phyloP scores from a whole-genome alignment of 2,888 invertebrate species.

The Apomyelois bistriatella region DNA sequence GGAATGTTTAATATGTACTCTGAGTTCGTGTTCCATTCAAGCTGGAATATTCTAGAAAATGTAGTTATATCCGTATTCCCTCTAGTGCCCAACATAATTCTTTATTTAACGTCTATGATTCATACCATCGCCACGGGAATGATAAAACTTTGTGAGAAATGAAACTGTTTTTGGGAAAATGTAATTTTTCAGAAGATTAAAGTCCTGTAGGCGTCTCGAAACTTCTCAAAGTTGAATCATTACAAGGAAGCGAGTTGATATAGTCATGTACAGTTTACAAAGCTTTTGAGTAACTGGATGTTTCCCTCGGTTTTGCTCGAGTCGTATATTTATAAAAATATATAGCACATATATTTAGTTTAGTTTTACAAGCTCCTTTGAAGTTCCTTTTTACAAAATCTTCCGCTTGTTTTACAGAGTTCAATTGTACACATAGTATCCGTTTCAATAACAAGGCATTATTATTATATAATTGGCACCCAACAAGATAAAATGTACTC shows the following conservation, averaged over 20 bases:
- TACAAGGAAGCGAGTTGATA: constrained; percentile 15
- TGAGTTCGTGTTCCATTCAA: background rate
- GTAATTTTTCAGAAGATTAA: constrained; percentile 36
- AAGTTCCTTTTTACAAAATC: too few relatives aligned
- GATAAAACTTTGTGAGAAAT: constrained; percentile 27
- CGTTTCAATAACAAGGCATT: too few relatives aligned
- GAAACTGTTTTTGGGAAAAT: constrained; percentile 27
- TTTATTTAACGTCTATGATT: constrained; percentile 28
- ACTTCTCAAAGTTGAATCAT: constrained; percentile 24
- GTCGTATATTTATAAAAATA: too few relatives aligned
- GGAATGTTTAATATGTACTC: constrained; percentile 5
- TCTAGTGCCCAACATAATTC: constrained; percentile 13
- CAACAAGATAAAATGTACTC: too few relatives aligned
- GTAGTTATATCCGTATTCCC: background rate
- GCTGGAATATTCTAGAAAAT: background rate
- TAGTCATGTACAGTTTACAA: too few relatives aligned
- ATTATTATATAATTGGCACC: too few relatives aligned
- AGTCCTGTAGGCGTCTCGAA: constrained; percentile 23
- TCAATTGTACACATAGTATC: too few relatives aligned
- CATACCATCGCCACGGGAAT: constrained; percentile 28
- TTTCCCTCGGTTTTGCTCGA: too few relatives aligned
- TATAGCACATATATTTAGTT: too few relatives aligned
- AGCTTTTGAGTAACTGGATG: too few relatives aligned
- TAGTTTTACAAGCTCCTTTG: too few relatives aligned
- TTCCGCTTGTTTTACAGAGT: too few relatives aligned